These are phyloP conservation scores for Lepilemur septentrionalis DNA, from an alignment of 2,797 vertebrate genomes.

Conservation along the genomic window DNA sequence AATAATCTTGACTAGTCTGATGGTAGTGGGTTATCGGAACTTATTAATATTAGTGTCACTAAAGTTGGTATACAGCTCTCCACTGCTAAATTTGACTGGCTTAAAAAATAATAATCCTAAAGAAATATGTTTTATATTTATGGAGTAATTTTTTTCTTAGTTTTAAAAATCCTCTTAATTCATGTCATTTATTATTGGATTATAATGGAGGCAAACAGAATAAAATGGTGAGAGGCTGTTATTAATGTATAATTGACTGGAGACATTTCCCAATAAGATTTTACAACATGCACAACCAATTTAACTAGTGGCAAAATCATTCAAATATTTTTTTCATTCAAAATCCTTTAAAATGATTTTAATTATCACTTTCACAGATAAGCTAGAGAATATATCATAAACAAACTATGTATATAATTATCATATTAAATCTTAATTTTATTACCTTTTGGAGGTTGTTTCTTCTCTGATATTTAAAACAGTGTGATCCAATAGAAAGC, in stretches of 20 bases:
- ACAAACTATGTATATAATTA: not conserved
- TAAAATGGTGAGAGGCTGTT: not conserved
- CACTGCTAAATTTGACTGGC: too few relatives aligned
- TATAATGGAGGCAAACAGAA: not conserved
- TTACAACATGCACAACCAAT: not conserved
- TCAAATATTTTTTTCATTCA: not conserved
- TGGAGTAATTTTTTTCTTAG: not conserved
- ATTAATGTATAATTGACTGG: not conserved
- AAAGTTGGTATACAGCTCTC: too few relatives aligned
- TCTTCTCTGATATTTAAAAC: constrained; percentile 3
- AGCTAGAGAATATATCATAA: not conserved
- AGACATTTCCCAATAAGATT: not conserved
- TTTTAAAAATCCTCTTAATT: constrained; percentile 18
- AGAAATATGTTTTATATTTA: not conserved
- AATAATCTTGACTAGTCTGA: not conserved
- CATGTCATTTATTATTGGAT: not conserved
- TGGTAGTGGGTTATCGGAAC: too few relatives aligned
- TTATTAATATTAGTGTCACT: too few relatives aligned
- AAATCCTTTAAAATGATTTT: not conserved
- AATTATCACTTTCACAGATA: not conserved
- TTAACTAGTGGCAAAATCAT: not conserved
- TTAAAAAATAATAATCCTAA: not conserved
- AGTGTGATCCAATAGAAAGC: not conserved
- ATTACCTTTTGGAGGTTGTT: not conserved
- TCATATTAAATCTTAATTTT: constrained; percentile 8